Evolutionary conservation across 2,113 vertebrate genomes (phyloP).

Genomic region (Scytalopus superciliaris): DNA sequence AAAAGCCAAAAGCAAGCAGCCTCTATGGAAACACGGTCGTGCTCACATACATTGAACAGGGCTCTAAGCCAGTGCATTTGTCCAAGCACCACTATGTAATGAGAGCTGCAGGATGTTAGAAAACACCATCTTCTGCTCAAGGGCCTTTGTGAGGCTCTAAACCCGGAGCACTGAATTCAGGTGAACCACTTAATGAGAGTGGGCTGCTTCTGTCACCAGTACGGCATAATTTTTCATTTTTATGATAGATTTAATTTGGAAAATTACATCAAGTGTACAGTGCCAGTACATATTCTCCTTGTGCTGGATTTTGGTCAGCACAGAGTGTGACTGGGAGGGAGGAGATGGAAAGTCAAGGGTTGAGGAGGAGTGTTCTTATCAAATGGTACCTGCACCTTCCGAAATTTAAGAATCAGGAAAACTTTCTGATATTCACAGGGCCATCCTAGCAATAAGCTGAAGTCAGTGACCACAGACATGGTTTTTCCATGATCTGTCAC

Average conservation of each 20-base stretch:
- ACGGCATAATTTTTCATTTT: background rate
- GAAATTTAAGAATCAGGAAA: background rate
- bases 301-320: background rate
- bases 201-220: background rate
- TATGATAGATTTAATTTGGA: background rate
- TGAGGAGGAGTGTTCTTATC: background rate
- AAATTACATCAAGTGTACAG: background rate
- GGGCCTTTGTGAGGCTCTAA: background rate
- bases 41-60: background rate
- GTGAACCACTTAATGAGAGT: background rate
- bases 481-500: background rate
- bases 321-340: rapidly evolving
- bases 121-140: background rate
- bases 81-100: rapidly evolving
- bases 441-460: background rate
- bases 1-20: background rate
- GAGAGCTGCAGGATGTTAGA: background rate
- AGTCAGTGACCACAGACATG: background rate
- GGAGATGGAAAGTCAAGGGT: background rate
- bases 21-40: background rate
- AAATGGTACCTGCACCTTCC: background rate
- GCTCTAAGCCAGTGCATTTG: background rate
- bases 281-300: background rate
- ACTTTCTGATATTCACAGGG: background rate
- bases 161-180: rapidly evolving